phyloP scores from a whole-genome alignment of 2,888 invertebrate species.

The Zonitis immaculata region DNA sequence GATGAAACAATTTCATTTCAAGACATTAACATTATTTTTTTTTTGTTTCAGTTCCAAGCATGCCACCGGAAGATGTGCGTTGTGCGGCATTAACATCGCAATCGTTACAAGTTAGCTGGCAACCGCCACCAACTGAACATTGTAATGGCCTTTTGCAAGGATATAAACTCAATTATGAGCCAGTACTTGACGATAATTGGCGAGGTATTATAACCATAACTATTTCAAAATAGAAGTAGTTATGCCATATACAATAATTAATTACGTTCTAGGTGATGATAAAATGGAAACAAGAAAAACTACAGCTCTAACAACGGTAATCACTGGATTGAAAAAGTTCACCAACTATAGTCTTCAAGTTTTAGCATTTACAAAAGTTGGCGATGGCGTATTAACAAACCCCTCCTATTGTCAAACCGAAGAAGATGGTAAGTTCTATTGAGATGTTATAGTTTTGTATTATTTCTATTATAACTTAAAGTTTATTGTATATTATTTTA shows the following conservation, averaged over 20 bases:
- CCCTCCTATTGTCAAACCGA: conserved; percentile 70
- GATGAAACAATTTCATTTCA: not conserved
- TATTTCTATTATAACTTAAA: not conserved
- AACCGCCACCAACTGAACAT: conserved; percentile 67
- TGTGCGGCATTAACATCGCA: conserved; percentile 71
- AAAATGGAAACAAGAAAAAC: conserved; percentile 62
- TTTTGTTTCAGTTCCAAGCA: conserved; percentile 70
- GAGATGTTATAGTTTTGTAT: not conserved
- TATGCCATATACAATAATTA: not conserved
- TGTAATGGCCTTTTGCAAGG: conserved; percentile 75
- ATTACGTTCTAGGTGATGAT: conserved; percentile 46
- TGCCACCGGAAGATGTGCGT: conserved; percentile 71
- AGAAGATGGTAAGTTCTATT: conserved; percentile 66
- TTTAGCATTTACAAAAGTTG: conserved; percentile 71
- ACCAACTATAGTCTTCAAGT: conserved; percentile 81
- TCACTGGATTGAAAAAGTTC: conserved; percentile 67
- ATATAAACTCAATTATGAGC: conserved; percentile 66
- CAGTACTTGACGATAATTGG: conserved; percentile 57
- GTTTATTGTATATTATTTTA: conserved; percentile 37
- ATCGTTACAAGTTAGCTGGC: conserved; percentile 75
- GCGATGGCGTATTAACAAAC: conserved; percentile 66
- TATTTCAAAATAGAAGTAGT: not conserved
- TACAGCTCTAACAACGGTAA: conserved; percentile 63
- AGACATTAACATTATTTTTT: conserved; percentile 3
- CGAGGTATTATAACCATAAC: too few species aligned